A percentile compares a stretch with the other conserved stretches of the same genome.
These are phyloP conservation scores for Mystacides longicornis DNA, from an alignment of 2,888 invertebrate genomes.

Conservation along the genomic window DNA sequence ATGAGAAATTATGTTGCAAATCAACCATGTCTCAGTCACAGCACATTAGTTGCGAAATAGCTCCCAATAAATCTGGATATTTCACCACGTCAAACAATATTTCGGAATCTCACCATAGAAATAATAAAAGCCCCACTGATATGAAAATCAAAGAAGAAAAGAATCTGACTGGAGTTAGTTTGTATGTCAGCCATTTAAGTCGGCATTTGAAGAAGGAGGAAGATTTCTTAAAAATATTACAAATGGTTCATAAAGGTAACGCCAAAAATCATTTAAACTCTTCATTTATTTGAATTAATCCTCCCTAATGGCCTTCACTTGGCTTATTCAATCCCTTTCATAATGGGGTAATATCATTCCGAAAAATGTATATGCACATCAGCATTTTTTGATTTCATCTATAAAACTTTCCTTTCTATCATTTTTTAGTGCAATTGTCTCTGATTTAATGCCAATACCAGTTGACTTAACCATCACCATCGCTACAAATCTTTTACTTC, in stretches of 20 bases:
- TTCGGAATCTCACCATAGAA: not conserved
- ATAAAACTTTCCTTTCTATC: too few species aligned
- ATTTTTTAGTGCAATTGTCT: too few species aligned
- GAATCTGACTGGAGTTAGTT: conserved; percentile 28
- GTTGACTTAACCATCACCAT: too few species aligned
- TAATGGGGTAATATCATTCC: too few species aligned
- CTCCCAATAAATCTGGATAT: not conserved
- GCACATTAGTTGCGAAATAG: conserved; percentile 14
- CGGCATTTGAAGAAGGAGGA: conserved; percentile 37
- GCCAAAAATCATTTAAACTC: too few species aligned
- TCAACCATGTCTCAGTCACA: conserved; percentile 17
- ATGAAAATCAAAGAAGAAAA: conserved; percentile 23
- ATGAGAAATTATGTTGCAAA: conserved; percentile 24
- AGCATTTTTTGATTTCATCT: too few species aligned
- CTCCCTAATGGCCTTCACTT: too few species aligned
- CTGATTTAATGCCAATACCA: too few species aligned
- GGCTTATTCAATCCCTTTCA: too few species aligned
- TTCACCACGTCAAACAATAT: not conserved
- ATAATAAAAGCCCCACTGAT: conserved; percentile 5
- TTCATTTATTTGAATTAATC: too few species aligned
- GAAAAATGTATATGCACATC: too few species aligned
- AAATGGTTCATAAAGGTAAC: conserved; percentile 45
- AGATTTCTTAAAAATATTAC: conserved; percentile 41
- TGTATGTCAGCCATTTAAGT: conserved; percentile 37
- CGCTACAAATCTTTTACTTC: too few species aligned